Evolutionary conservation across 2,797 vertebrate species (phyloP).

Genomic region (Glyptemys insculpta): DNA sequence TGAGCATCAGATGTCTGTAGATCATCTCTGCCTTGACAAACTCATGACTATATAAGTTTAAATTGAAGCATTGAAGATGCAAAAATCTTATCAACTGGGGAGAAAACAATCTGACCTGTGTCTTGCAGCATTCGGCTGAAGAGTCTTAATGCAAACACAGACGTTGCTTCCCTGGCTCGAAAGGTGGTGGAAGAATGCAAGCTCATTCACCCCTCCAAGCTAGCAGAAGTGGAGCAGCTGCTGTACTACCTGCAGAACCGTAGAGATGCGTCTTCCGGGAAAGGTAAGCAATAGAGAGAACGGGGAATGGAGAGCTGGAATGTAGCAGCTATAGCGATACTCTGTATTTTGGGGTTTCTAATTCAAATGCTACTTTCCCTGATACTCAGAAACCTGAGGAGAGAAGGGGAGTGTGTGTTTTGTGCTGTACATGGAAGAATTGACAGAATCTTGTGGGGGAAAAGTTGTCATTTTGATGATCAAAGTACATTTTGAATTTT

Average conservation of each 20-base stretch:
- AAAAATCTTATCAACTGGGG: not conserved
- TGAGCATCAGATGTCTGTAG: not conserved
- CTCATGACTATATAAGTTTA: not conserved
- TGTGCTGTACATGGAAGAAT: not conserved
- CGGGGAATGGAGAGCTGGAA: not conserved
- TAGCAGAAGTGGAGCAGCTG: constrained; percentile 92
- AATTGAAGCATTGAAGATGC: constrained; percentile 2
- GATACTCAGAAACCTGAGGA: accelerated
- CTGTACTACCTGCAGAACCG: constrained; percentile 95
- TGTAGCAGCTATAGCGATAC: not conserved
- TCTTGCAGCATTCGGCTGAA: constrained; percentile 91
- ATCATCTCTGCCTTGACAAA: constrained; percentile 34
- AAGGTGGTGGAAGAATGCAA: constrained; percentile 96
- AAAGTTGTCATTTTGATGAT: not conserved
- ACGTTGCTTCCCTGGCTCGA: constrained; percentile 89
- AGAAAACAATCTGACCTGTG: not conserved
- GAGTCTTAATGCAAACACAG: constrained; percentile 91
- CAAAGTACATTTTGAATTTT: not conserved
- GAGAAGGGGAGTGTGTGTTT: not conserved
- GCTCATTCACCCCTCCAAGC: constrained; percentile 92
- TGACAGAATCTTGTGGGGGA: not conserved
- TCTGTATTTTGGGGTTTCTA: not conserved
- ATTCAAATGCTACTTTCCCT: not conserved
- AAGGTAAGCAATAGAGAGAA: constrained; percentile 67
- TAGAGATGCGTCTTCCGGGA: constrained; percentile 83